Base-by-base conservation (phyloP, 1,140 invertebrate species). In the Cryptotermes secundus region DNA sequence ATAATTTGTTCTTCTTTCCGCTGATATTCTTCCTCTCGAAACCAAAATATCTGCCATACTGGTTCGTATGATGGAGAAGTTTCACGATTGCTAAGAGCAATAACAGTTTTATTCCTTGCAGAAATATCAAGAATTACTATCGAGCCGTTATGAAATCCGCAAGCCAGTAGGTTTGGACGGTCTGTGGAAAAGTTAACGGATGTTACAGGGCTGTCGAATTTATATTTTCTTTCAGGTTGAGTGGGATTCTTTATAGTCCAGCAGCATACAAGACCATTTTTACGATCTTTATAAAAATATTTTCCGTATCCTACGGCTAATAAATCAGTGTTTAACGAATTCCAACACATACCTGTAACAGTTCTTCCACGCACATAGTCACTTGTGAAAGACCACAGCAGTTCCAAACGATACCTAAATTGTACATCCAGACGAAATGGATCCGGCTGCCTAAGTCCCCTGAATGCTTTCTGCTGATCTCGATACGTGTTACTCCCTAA, bases 201-300 rank as follows among this genome's bases (percentile, higher is more conserved):
- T 34, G 95, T 95, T 1, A 97, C 92, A 0, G 95, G 92, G 86
- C 91, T 92, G 22, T 93, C 87, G 85, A 96, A 96, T 16, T 89
- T 85, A 87, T 94, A 97, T 1, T 92, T 87, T 86, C 93, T 91
- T 88, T 97, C 97, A 0, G 96, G 96, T 87, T 95, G 94, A 19
- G 93, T 93, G 0, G 96, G 96, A 89, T 97, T 97, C 90, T 98
- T 98, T 0, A 96, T 93, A 86, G 92, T 94, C 95, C 95, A 98
- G 85, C 97, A 91, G 80, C 94, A 92, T 2, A 97, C 90, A n/a
- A 95, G 86, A 2, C 96, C 96, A 81, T 90, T 89, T 19, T 85
- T 88, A 6, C 86, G 86, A 53, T 92, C 91, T 9, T 89, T 88
- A 86, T 90, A 92, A 80, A 90, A 90, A 85, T 91, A 93, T 84